Percentiles rank a stretch among this genome's conserved stretches.
Evolutionary conservation across 2,113 vertebrate species (phyloP).

Genomic region (Cyprinodon tularosa): DNA sequence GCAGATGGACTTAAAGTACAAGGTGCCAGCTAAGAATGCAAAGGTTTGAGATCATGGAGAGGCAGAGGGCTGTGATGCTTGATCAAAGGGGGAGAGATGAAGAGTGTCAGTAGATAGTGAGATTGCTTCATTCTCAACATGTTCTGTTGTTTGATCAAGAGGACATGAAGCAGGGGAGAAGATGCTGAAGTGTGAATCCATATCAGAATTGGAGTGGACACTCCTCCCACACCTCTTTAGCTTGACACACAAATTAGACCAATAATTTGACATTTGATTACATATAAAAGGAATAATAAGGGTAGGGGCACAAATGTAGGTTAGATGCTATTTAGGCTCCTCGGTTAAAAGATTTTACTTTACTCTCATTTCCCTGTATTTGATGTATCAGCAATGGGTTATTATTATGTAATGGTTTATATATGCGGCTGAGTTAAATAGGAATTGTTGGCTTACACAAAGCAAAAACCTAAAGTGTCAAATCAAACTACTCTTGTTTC

Average conservation of each 20-base stretch:
- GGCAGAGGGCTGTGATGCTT: conserved; percentile 29
- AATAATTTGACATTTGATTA: conserved; percentile 10
- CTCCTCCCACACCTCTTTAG: conserved; percentile 23
- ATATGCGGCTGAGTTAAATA: neutral
- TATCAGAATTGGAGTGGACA: conserved; percentile 32
- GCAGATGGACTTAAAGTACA: conserved; percentile 39
- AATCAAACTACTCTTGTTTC: conserved; percentile 10
- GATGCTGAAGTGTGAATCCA: conserved; percentile 44
- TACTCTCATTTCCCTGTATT: conserved; percentile 3
- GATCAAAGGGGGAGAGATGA: neutral
- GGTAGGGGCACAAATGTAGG: neutral
- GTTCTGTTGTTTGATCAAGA: conserved; percentile 65
- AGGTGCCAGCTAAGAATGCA: neutral
- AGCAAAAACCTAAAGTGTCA: conserved; percentile 29
- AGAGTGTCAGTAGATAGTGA: conserved; percentile 44
- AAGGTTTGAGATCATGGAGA: conserved; percentile 44
- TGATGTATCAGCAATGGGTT: neutral
- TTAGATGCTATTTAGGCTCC: neutral
- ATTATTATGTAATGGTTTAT: conserved; percentile 16
- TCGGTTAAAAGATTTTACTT: neutral
- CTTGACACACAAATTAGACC: conserved; percentile 21
- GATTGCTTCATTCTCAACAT: conserved; percentile 58
- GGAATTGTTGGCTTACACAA: neutral
- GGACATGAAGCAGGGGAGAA: conserved; percentile 40
- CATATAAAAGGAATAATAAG: neutral